Evolutionary conservation across 2,888 invertebrate species (phyloP), one percentile per base, ranked within the genome.

Genomic region (Lottia scabra): DNA sequence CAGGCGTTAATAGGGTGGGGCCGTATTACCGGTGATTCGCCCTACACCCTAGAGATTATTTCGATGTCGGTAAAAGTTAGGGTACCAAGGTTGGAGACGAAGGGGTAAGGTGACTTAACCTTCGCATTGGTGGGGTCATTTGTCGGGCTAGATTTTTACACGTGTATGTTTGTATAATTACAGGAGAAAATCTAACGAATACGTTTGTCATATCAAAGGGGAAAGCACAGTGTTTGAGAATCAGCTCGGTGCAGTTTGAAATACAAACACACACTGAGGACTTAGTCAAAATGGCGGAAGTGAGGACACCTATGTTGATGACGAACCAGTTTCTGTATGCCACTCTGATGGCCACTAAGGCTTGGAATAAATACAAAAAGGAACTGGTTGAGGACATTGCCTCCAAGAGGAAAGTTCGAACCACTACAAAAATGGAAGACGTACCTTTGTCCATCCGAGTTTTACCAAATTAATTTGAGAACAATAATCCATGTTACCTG

Each of bases 161-260:
- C 5, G 2, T 4, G 5, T 5, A 30, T 30, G 30, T 12, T 68
- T 15, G 45, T 65, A 65, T 65, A 15, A 19, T 66, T 68, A 19
- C 67, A 83, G 84, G 85, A 26, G 85, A 84, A 65, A 74, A 78
- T 72, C 68, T 84, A 13, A 75, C 65, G n/a, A 78, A 82, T 56
- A 80, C 79, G 0, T 82, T 75, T 73, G 75, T 84, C 15, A 67
- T 84, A n/a, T 70, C 83, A 2, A 73, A 76, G n/a, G 80, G 78
- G 5, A 81, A 80, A 65, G 78, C 79, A 6, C 80, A 80, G 71
- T 76, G 79, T 67, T 44, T 84, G 13, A 10, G 77, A 10, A 71
- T 84, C 8, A 82, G 82, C 63, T 67, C 77, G 0, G 77, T 80
- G 10, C 76, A 77, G 65, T 85, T 80, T 67, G 76, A 78, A 63